Base-by-base conservation (phyloP, 2,888 invertebrate genomes). In the Geotrupes spiniger region DNA sequence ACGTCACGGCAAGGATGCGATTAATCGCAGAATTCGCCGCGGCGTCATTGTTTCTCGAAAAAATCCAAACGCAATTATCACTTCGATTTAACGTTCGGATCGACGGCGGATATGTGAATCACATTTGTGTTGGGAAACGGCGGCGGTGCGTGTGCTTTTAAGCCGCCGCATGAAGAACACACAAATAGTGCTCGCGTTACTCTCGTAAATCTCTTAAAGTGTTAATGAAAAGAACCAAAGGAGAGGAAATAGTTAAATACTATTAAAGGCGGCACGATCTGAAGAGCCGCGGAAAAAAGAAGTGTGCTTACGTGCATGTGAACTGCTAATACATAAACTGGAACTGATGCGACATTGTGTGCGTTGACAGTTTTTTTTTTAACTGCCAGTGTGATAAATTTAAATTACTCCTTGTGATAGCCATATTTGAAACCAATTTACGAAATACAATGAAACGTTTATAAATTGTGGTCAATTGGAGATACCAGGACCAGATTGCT, bases 221-320 rank as follows among this genome's bases (percentile, higher is more conserved):
- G 49, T 49, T 49, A 49, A 49, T 49, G 49, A 49, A 49, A 38
- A 49, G 39, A 31, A 27, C 27, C 39, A 43, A 31, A 43, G 44
- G 26, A 26, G 49, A 49, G 40, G 39, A 44, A 44, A 49, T 43
- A 49, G 39, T 33, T 44, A 44, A 29, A 43, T 29, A 39, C 49
- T 43, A 33, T 44, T 49, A 49, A 33, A 31, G 31, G 49, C 49
- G 49, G 49, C 49, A 44, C 31, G 49, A 49, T 49, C 49, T 44
- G 25, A 49, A 28, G 47, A 31, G 15, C 14, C 12, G 11, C 15
- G 14, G 14, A 14, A 15, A 21, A 33, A 33, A 33, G 11, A 14
- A 10, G 33, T 10, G 11, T 33, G 33, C 11, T 33, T 33, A 15
- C 12, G 10, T 29, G 12, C 10, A 29, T 10, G 29, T 29, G 12